These are phyloP conservation scores for Apus apus DNA, from an alignment of 2,113 vertebrate genomes.

Conservation along the genomic window DNA sequence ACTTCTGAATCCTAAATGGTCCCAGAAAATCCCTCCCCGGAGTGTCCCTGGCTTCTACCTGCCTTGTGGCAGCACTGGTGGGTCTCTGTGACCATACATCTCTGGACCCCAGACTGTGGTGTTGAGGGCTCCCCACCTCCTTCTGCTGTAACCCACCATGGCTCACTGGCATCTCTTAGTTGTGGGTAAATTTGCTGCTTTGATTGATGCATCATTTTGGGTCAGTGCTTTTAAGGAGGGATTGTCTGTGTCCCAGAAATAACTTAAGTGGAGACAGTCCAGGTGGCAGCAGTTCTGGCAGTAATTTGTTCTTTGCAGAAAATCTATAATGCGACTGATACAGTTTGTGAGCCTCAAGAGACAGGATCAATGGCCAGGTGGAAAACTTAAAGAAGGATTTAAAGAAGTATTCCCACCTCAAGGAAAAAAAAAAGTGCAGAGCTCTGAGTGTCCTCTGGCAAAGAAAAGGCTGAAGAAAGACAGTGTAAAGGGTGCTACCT, in stretches of 20 bases:
- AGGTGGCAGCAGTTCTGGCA: background rate
- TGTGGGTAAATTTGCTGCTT: background rate
- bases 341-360: background rate
- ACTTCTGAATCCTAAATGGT: background rate
- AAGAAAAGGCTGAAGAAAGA: background rate
- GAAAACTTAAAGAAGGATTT: background rate
- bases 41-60: background rate
- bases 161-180: background rate
- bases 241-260: background rate
- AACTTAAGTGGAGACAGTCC: background rate
- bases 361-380: background rate
- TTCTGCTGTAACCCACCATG: background rate
- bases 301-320: conserved; percentile 38
- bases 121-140: background rate
- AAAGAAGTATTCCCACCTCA: background rate
- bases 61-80: background rate
- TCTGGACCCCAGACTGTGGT: background rate
- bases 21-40: background rate
- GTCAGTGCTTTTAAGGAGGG: background rate
- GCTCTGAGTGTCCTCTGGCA: background rate
- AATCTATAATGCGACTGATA: background rate
- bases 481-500: background rate
- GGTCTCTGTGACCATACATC: background rate
- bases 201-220: background rate
- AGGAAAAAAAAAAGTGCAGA: background rate